phyloP scores from a whole-genome alignment of 1,140 invertebrate species.

The Scylla paramamosain region DNA sequence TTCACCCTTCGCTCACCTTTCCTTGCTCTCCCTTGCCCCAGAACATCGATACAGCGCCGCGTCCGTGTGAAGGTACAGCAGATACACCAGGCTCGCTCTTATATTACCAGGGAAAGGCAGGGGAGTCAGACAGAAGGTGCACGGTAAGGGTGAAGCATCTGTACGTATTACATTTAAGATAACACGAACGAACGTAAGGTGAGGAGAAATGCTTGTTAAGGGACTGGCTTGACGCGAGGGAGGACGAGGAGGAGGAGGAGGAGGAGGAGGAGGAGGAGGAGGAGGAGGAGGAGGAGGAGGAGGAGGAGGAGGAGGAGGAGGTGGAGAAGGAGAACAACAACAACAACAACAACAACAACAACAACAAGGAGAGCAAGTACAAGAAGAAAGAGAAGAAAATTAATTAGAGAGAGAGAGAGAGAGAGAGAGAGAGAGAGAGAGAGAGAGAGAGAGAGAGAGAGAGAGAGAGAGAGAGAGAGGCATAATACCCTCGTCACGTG shows the following conservation, averaged over 20 bases:
- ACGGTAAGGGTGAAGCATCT: too few species aligned
- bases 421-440: slow-evolving; percentile 17
- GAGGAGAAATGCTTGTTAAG: background rate
- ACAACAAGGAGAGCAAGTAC: background rate
- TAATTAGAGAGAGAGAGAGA: background rate
- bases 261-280: background rate
- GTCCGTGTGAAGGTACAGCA: too few species aligned
- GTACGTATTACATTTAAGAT: too few species aligned
- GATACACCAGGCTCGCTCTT: too few species aligned
- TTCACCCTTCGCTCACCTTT: too few species aligned
- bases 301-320: background rate
- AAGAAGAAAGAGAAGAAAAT: background rate
- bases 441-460: background rate
- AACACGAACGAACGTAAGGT: background rate
- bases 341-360: background rate
- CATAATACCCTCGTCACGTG: background rate
- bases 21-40: too few species aligned
- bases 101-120: too few species aligned
- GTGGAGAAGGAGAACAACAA: background rate
- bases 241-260: background rate
- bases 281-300: background rate
- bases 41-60: too few species aligned
- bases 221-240: background rate
- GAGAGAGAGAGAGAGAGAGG: background rate
- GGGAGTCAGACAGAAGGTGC: too few species aligned